Conservation (phyloP, 2,888 invertebrate species). For the Lasioglossum vierecki region DNA sequence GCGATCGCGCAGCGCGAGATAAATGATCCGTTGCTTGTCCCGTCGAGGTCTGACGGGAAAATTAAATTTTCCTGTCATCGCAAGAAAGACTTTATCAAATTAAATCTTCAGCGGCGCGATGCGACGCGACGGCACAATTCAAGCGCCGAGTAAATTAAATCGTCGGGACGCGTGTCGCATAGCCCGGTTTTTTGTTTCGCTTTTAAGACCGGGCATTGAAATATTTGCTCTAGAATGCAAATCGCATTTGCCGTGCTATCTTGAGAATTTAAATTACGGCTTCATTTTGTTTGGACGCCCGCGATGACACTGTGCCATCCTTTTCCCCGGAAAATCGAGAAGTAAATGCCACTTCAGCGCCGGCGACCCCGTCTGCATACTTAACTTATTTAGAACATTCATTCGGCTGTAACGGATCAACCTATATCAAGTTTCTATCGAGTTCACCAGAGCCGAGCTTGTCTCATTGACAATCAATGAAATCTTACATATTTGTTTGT, state of each 20-base stretch:
- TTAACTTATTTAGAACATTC: not conserved
- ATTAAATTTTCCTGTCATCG: slow-evolving; percentile 28
- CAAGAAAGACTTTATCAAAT: slow-evolving; percentile 29
- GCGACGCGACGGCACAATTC: slow-evolving; percentile 26
- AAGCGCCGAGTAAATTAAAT: slow-evolving; percentile 44
- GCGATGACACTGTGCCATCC: slow-evolving; percentile 12
- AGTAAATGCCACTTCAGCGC: not conserved
- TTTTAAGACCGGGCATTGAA: slow-evolving; percentile 23
- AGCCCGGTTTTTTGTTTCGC: slow-evolving; percentile 3
- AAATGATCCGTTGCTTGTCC: not conserved
- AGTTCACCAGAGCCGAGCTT: too few relatives aligned
- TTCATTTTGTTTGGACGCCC: slow-evolving; percentile 27
- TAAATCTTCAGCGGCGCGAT: slow-evolving; percentile 15
- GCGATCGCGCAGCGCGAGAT: not conserved
- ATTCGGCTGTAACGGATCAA: not conserved
- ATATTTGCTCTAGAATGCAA: slow-evolving; percentile 38
- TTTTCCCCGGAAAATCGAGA: not conserved
- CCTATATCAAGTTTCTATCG: not conserved
- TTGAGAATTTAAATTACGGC: slow-evolving; percentile 53
- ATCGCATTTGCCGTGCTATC: slow-evolving; percentile 21
- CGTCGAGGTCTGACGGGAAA: slow-evolving; percentile 11
- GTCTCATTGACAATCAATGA: not conserved
- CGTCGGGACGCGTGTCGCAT: slow-evolving; percentile 41
- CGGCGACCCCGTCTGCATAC: not conserved
- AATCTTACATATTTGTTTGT: too few relatives aligned